Percentiles rank a stretch among this genome's conserved stretches.
These are phyloP conservation scores for Blennius ocellaris DNA, from an alignment of 2,113 vertebrate genomes.

Conservation along the genomic window DNA sequence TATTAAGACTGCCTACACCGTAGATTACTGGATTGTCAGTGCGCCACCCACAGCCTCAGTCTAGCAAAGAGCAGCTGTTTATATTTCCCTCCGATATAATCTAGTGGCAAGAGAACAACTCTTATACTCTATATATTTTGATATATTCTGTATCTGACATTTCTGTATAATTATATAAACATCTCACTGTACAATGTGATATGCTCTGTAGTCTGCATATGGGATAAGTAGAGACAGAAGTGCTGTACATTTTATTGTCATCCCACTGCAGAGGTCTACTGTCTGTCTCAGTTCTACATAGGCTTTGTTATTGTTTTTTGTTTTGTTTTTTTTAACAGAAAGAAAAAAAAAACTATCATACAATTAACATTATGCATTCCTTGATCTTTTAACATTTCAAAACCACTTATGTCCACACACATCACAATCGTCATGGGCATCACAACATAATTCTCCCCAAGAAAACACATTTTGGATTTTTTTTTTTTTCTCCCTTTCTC, in stretches of 20 bases:
- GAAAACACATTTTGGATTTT: conserved; percentile 20
- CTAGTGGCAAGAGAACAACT: conserved; percentile 59
- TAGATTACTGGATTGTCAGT: conserved; percentile 77
- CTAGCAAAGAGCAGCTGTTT: conserved; percentile 48
- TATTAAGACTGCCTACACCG: conserved; percentile 41
- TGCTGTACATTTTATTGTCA: conserved; percentile 68
- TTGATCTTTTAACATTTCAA: conserved; percentile 37
- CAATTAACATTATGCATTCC: conserved; percentile 51
- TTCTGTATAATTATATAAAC: conserved; percentile 60
- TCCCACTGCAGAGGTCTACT: conserved; percentile 42
- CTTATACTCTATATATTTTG: conserved; percentile 52
- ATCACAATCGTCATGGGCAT: conserved; percentile 37
- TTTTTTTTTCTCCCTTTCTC: background rate
- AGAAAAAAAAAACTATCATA: conserved; percentile 45
- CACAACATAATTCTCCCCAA: conserved; percentile 26
- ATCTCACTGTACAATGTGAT: conserved; percentile 73
- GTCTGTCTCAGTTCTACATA: conserved; percentile 28
- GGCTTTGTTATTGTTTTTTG: conserved; percentile 8
- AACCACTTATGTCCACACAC: conserved; percentile 50
- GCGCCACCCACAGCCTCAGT: conserved; percentile 63
- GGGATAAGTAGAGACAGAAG: conserved; percentile 74
- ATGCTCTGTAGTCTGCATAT: conserved; percentile 61
- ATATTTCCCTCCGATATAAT: conserved; percentile 53
- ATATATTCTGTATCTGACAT: conserved; percentile 67
- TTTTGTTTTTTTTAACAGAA: conserved; percentile 15